phyloP scores from a whole-genome alignment of 92 coral and sea anemone genomes.

The Meandrina meandrites region DNA sequence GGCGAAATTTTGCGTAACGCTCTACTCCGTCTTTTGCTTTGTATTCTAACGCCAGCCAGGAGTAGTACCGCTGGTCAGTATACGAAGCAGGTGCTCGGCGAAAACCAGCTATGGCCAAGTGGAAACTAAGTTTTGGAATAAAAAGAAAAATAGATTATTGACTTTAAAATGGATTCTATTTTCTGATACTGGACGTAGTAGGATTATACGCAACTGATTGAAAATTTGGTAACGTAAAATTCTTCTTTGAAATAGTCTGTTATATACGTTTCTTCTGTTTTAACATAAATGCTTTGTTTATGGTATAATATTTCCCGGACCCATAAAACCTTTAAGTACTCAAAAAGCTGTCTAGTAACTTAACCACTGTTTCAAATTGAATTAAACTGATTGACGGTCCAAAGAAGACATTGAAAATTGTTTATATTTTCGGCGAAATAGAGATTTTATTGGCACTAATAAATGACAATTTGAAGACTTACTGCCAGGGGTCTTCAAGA shows the following conservation, averaged over 20 bases:
- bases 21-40: slow-evolving; percentile 67
- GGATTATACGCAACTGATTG: background rate
- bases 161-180: background rate
- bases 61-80: slow-evolving; percentile 71
- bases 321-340: too few relatives aligned
- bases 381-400: too few relatives aligned
- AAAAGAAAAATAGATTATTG: background rate
- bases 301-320: too few relatives aligned
- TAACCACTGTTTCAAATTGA: too few relatives aligned
- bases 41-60: slow-evolving; percentile 62
- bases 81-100: slow-evolving; percentile 66
- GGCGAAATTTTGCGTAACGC: slow-evolving; percentile 74
- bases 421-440: too few relatives aligned
- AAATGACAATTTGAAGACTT: slow-evolving; percentile 23
- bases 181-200: background rate
- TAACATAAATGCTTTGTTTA: too few relatives aligned
- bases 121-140: slow-evolving; percentile 16
- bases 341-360: too few relatives aligned
- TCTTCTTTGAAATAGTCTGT: background rate
- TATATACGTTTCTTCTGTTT: too few relatives aligned
- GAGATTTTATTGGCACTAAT: too few relatives aligned
- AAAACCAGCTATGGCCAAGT: slow-evolving; percentile 44
- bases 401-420: too few relatives aligned
- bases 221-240: background rate
- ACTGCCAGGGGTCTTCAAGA: slow-evolving; percentile 66